Conservation (phyloP, 2,113 vertebrate genomes). For the Ellobius talpinus region DNA sequence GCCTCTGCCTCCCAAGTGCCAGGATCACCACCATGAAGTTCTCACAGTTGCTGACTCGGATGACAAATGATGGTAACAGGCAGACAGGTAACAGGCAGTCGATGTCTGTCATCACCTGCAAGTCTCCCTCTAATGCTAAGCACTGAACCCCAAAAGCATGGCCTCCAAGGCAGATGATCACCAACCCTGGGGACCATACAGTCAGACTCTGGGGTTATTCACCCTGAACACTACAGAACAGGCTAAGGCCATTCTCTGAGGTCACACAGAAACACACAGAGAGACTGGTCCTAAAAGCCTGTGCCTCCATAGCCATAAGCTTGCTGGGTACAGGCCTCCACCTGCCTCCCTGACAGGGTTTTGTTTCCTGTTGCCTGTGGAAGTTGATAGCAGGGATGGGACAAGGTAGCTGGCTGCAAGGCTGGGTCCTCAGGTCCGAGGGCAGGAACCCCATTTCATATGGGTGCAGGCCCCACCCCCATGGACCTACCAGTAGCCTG, state of each 20-base stretch:
- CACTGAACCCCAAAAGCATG: neutral
- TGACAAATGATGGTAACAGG: neutral
- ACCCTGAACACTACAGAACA: neutral
- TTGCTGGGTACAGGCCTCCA: neutral
- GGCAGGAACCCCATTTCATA: neutral
- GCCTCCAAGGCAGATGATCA: neutral
- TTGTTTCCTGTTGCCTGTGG: neutral
- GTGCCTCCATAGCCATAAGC: neutral
- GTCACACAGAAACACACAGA: neutral
- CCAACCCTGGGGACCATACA: neutral
- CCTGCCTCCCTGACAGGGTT: neutral
- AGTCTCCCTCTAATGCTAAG: no score
- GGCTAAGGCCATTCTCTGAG: neutral
- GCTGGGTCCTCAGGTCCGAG: no score
- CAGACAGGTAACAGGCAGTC: no score
- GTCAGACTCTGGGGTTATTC: no score
- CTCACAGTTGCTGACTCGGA: neutral
- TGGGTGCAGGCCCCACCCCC: no score
- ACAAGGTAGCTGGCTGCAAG: neutral
- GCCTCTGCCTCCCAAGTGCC: neutral
- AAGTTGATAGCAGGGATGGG: neutral
- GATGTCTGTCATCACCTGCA: no score
- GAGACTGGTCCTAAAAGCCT: neutral
- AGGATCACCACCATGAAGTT: neutral
- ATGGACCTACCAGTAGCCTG: neutral